Conservation (phyloP, 1,140 invertebrate genomes). For the Musca domestica region DNA sequence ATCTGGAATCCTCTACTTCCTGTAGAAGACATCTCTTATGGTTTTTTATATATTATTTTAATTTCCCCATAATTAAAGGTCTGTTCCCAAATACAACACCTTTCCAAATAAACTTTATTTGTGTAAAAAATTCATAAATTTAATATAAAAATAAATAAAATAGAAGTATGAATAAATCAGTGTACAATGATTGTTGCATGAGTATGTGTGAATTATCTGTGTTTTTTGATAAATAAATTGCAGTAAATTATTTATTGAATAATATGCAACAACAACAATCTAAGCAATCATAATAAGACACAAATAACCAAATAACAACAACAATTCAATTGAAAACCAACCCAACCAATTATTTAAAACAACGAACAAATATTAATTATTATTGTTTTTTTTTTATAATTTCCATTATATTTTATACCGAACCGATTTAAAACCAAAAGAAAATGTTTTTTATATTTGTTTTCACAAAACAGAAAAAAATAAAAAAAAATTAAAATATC, state of each 20-base stretch:
- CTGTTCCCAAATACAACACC: too few species aligned
- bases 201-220: background rate
- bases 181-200: background rate
- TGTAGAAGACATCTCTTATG: too few species aligned
- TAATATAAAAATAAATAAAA: too few species aligned
- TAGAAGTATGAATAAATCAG: too few species aligned
- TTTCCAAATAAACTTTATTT: too few species aligned
- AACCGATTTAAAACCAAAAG: background rate
- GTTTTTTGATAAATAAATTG: background rate
- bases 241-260: background rate
- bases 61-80: too few species aligned
- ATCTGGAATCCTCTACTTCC: too few species aligned
- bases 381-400: slow-evolving; percentile 18
- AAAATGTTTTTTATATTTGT: background rate
- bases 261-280: background rate
- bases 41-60: too few species aligned
- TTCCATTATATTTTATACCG: slow-evolving; percentile 7
- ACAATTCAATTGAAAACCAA: slow-evolving; percentile 20
- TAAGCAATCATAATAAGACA: background rate
- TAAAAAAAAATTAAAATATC: background rate
- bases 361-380: slow-evolving; percentile 8
- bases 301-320: background rate
- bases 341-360: slow-evolving; percentile 18
- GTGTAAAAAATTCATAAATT: too few species aligned
- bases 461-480: background rate